Evolutionary conservation across 2,888 invertebrate genomes (phyloP).

Genomic region (Dorcus hopei): DNA sequence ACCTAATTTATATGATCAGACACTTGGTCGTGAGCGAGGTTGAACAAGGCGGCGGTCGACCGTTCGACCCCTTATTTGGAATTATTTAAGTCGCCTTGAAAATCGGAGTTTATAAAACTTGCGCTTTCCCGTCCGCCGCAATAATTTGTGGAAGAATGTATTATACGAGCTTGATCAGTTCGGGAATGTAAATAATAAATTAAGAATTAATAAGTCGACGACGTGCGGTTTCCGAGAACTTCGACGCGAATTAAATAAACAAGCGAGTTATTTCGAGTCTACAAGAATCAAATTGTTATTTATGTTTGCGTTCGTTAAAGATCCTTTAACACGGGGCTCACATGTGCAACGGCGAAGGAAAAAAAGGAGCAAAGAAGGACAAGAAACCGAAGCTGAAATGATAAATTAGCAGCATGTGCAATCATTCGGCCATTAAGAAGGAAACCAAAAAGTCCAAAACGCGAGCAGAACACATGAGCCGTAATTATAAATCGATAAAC

Average conservation of each 20-base stretch:
- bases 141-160: too few relatives aligned
- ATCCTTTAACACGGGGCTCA: background rate
- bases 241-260: too few relatives aligned
- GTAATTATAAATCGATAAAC: conserved; percentile 3
- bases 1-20: conserved; percentile 39
- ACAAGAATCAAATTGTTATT: background rate
- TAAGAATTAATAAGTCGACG: too few relatives aligned
- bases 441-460: background rate
- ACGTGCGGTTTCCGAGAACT: too few relatives aligned
- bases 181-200: too few relatives aligned
- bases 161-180: too few relatives aligned
- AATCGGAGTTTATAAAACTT: background rate
- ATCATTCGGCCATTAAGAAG: background rate
- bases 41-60: background rate
- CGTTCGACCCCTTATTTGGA: background rate
- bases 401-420: background rate
- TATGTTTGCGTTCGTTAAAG: background rate
- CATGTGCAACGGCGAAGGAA: too few relatives aligned
- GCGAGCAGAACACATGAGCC: background rate
- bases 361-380: background rate
- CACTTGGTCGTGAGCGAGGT: background rate
- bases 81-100: background rate
- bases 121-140: too few relatives aligned
- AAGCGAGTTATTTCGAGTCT: background rate
- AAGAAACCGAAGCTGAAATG: background rate